Evolutionary conservation across 2,113 vertebrate genomes (phyloP).

Genomic region (Artemisiospiza belli): DNA sequence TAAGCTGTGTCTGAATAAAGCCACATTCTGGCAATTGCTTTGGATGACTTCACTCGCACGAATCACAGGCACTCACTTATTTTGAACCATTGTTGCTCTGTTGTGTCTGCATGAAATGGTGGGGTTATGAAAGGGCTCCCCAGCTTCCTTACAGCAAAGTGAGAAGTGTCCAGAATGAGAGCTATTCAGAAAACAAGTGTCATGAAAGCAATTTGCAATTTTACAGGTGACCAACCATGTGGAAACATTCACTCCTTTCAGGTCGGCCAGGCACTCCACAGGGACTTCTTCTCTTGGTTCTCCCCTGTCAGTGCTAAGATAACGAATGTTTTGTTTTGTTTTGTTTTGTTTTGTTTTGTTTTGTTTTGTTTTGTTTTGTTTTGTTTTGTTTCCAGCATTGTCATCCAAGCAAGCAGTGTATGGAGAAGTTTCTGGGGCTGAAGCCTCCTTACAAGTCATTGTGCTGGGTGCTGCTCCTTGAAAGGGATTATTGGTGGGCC

Average conservation of each 20-base stretch:
- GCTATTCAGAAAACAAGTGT: not conserved
- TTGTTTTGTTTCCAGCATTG: not conserved
- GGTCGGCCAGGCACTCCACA: not conserved
- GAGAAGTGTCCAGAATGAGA: not conserved
- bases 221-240: not conserved
- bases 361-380: not conserved
- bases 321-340: not conserved
- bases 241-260: fast-evolving
- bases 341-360: not conserved
- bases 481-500: not conserved
- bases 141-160: not conserved
- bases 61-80: not conserved
- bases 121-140: not conserved
- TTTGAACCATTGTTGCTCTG: not conserved
- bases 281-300: not conserved
- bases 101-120: not conserved
- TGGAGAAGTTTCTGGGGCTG: not conserved
- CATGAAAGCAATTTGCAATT: not conserved
- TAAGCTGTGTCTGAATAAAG: not conserved
- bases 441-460: not conserved
- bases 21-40: not conserved
- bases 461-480: not conserved
- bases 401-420: fast-evolving
- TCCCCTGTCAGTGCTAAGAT: not conserved
- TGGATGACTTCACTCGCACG: fast-evolving